Base-by-base conservation (phyloP, 1,140 invertebrate species). In the Meloidogyne exigua region DNA sequence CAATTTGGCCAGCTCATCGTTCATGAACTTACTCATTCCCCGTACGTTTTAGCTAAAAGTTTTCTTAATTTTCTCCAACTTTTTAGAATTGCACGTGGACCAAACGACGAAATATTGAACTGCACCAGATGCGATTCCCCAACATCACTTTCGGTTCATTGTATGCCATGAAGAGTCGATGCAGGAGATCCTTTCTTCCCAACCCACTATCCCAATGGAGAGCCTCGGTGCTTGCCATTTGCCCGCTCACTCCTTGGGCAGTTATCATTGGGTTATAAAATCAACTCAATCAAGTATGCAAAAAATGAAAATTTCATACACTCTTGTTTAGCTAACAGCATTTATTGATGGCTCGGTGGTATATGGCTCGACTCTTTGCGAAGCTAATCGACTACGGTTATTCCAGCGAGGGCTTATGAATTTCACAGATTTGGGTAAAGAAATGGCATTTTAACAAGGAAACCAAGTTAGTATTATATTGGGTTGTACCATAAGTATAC, bases 181-280 rank as follows among this genome's bases (percentile, higher is more conserved):
- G 75, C 85, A 13, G 87, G 87, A 63, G 90, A 91, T 86, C 90
- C 90, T 23, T 26, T 72, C 62, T 72, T 5, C 28, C 80, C 80
- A 0, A 83, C 80, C 7, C 77, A 81, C 32, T 84, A 73, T 49
- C 76, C 81, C n/a, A 79, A 82, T 36, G 80, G 80, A 11, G 81
- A 81, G 15, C 77, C 80, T 4, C 72, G 79, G 74, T 96, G 94
- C 85, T 92, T 96, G 86, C 93, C 94, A 5, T 95, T 94, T 83
- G 95, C 95, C 91, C 92, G 94, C 85, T 95, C 93, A 28, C 88
- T 95, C 69, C 92, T 93, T 4, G 94, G 93, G 26, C 94, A 95
- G 87, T 91, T 93, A 79, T 91, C 91, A 65, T 88, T 95, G 36
- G 84, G 84, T 21, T 86, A 79, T 39, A 63, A 49, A 78, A 77